Evolutionary conservation across 2,888 invertebrate genomes (phyloP), one percentile per base, ranked within the genome.

Genomic region (Zaprionus bogoriensis): DNA sequence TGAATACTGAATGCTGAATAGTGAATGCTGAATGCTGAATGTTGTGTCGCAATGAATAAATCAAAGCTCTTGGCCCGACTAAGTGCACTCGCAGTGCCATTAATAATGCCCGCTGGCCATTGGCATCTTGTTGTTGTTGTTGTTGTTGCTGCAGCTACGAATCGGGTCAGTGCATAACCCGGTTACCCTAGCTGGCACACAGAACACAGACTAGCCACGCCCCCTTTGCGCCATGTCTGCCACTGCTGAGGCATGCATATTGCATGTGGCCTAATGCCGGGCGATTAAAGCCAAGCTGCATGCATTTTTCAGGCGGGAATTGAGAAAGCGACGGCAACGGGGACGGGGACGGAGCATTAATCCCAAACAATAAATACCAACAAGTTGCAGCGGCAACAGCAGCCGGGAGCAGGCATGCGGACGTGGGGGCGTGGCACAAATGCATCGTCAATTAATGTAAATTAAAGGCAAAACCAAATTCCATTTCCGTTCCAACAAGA

Each of bases 381-480:
- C 68, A 72, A 60, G 67, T 62, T 39, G 59, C 27, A 22, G 9
- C 7, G 12, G 7, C 1, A 10, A 3, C 7, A 17, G 23, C 0
- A n/a, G 30, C 10, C 6, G 10, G 6, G 7, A 17, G 7, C 17
- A 20, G 17, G 5, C 1, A 4, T 4, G 25, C n/a, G 9, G 17
- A 6, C 1, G 6, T 4, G 25, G 14, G 9, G 3, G 12, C 12
- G 28, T 23, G 72, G 66, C 69, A 76, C 65, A 76, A 77, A 76
- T 72, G 74, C 74, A 77, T 74, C 67, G 79, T 78, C 81, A 84
- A 82, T 81, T 81, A 84, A 81, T 81, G 85, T 74, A 84, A 81
- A 81, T 81, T 77, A 82, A 84, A 84, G 77, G 77, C 85, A 82
- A 74, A 82, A 78, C 81, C 81, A 60, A 81, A 81, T 81, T 82